phyloP scores from a whole-genome alignment of 2,888 invertebrate genomes.

The Eupeodes latifasciatus region DNA sequence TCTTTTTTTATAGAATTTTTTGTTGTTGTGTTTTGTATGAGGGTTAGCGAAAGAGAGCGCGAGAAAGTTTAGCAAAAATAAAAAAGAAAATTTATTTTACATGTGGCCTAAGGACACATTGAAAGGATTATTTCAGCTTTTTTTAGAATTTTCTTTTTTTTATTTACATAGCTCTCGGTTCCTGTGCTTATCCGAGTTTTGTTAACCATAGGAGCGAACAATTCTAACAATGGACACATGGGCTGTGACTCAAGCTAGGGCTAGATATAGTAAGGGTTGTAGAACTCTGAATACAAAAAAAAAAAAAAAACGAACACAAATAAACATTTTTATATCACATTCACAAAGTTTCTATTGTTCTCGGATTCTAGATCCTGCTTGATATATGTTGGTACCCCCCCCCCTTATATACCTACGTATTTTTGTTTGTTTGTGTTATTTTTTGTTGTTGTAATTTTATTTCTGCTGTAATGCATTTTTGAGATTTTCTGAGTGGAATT shows the following conservation, averaged over 20 bases:
- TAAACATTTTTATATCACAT: conserved; percentile 28
- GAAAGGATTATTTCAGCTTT: conserved; percentile 56
- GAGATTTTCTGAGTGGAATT: conserved; percentile 46
- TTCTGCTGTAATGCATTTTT: conserved; percentile 48
- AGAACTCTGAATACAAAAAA: background rate
- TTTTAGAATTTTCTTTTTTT: background rate
- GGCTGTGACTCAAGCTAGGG: background rate
- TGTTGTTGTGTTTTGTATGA: background rate
- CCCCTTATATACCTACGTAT: background rate
- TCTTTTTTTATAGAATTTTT: conserved; percentile 5
- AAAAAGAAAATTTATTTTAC: conserved; percentile 52
- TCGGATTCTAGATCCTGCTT: conserved; percentile 42
- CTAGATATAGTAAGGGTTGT: background rate
- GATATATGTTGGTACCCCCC: background rate
- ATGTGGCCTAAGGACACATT: conserved; percentile 66
- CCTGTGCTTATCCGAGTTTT: conserved; percentile 31
- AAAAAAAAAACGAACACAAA: background rate
- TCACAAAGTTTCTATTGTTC: conserved; percentile 57
- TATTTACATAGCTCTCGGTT: background rate
- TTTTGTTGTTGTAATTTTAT: conserved; percentile 18
- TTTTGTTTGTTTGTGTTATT: conserved; percentile 26
- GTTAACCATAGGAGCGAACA: conserved; percentile 41
- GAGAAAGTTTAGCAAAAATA: conserved; percentile 11
- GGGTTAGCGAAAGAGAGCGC: conserved; percentile 18
- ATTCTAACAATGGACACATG: conserved; percentile 54